Conservation (phyloP, 2,888 invertebrate species). For the Crocallis elinguaria region DNA sequence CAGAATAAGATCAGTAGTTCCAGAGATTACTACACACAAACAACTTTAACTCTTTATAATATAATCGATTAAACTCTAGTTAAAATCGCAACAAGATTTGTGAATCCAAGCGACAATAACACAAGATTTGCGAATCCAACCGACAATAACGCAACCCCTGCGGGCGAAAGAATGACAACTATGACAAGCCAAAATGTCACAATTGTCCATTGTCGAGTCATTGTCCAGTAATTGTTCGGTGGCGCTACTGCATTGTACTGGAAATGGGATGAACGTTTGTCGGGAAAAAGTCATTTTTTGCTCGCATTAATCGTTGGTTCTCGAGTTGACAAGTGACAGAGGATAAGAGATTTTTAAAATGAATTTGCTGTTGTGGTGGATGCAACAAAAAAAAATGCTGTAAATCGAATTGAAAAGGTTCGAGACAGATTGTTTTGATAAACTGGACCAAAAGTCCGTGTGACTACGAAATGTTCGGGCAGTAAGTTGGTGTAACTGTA, state of each 20-base stretch:
- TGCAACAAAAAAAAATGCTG: conserved; percentile 39
- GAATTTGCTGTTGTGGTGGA: conserved; percentile 44
- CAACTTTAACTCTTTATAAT: too few species aligned
- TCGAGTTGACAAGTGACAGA: conserved; percentile 58
- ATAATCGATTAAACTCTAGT: not conserved
- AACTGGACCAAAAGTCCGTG: conserved; percentile 1
- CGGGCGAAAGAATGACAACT: conserved; percentile 61
- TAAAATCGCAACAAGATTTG: not conserved
- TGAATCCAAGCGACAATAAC: conserved; percentile 52
- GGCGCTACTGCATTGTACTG: conserved; percentile 75
- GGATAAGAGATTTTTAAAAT: conserved; percentile 58
- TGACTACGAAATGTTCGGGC: not conserved
- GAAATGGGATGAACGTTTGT: conserved; percentile 57
- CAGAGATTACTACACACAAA: too few species aligned
- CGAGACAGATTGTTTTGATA: conserved; percentile 29
- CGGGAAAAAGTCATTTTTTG: conserved; percentile 72
- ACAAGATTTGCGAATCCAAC: conserved; percentile 38
- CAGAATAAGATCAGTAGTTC: too few species aligned
- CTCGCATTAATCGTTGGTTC: conserved; percentile 40
- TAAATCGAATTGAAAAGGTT: conserved; percentile 20
- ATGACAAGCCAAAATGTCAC: conserved; percentile 71
- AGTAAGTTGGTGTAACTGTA: not conserved
- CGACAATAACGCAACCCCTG: conserved; percentile 62
- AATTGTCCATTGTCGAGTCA: conserved; percentile 44
- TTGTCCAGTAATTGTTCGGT: conserved; percentile 58